A percentile compares a stretch with the other conserved stretches of the same genome.
These are phyloP conservation scores for Isoperla grammatica DNA, from an alignment of 2,888 invertebrate species.

Conservation along the genomic window DNA sequence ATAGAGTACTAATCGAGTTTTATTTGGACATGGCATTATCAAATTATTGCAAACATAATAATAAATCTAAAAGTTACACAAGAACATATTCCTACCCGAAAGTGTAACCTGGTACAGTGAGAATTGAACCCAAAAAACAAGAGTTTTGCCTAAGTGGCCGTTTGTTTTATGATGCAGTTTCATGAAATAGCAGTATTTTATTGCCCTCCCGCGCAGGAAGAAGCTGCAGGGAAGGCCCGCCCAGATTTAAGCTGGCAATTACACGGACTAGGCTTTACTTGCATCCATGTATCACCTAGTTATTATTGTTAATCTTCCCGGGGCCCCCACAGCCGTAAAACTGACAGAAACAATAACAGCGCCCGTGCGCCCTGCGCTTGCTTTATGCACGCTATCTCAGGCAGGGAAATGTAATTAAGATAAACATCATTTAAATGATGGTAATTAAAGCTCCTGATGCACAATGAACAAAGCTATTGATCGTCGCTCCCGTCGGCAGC, in stretches of 20 bases:
- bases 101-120: too few relatives aligned
- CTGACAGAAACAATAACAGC: conserved; percentile 30
- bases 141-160: too few relatives aligned
- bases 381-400: conserved; percentile 24
- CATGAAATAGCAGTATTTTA: too few relatives aligned
- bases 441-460: conserved; percentile 30
- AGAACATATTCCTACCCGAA: too few relatives aligned
- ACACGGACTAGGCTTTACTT: conserved; percentile 2
- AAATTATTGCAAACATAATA: too few relatives aligned
- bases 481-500: neutral
- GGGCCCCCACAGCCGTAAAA: conserved; percentile 20
- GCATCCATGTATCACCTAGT: conserved; percentile 26
- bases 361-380: neutral
- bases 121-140: too few relatives aligned
- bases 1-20: too few relatives aligned
- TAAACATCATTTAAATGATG: conserved; percentile 33
- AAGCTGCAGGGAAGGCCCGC: neutral
- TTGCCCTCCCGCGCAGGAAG: too few relatives aligned
- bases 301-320: conserved; percentile 24
- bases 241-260: conserved; percentile 14
- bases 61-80: too few relatives aligned
- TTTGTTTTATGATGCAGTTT: too few relatives aligned
- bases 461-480: conserved; percentile 12
- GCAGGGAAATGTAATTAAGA: conserved; percentile 30
- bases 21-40: too few relatives aligned